These are phyloP conservation scores for Perca fluviatilis DNA, from an alignment of 2,113 vertebrate genomes.

Conservation along the genomic window DNA sequence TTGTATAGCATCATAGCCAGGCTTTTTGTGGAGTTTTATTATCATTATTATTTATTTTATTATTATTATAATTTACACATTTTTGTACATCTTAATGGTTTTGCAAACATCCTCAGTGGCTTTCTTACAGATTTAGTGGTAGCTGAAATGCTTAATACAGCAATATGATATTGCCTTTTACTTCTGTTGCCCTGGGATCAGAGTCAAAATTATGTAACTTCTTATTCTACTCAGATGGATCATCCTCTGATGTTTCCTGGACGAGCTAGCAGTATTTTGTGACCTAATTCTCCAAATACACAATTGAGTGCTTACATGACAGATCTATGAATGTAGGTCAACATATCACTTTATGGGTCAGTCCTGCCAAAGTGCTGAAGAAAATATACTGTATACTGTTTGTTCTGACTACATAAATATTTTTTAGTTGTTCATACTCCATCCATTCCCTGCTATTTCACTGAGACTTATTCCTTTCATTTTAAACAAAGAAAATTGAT, in stretches of 20 bases:
- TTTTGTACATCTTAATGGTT: constrained; percentile 14
- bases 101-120: constrained; percentile 13
- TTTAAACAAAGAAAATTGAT: constrained; percentile 20
- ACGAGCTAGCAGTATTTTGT: constrained; percentile 47
- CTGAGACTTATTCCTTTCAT: not conserved
- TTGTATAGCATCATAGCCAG: not conserved
- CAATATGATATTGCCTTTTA: constrained; percentile 35
- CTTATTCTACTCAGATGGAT: constrained; percentile 46
- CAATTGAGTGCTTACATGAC: constrained; percentile 17
- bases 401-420: not conserved
- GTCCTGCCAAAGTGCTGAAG: constrained; percentile 4
- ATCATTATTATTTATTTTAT: constrained; percentile 29
- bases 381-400: no score
- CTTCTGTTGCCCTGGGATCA: constrained; percentile 41
- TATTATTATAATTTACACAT: constrained; percentile 14
- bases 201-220: constrained; percentile 51
- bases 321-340: constrained; percentile 54
- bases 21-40: constrained; percentile 3
- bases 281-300: constrained; percentile 59
- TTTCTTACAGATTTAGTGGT: constrained; percentile 27
- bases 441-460: not conserved
- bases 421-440: not conserved
- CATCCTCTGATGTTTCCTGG: constrained; percentile 51
- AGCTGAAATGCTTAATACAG: constrained; percentile 13
- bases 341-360: constrained; percentile 20